A percentile compares a stretch with the other conserved stretches of the same genome.
phyloP scores from a whole-genome alignment of 2,888 invertebrate species.

The Drosophila affinis region DNA sequence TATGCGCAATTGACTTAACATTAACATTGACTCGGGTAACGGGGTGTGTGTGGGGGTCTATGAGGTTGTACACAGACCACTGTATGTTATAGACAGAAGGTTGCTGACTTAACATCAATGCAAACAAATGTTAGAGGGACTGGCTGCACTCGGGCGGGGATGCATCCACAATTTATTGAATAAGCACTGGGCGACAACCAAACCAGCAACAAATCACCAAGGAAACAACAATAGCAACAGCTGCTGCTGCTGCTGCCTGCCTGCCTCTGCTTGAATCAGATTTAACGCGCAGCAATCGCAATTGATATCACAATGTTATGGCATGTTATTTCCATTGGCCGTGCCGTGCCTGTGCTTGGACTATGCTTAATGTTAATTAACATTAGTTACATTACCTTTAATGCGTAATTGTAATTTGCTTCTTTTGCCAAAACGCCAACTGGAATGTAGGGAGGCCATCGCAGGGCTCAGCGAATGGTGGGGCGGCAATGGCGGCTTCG shows the following conservation, averaged over 20 bases:
- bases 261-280: not conserved
- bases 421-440: slow-evolving; percentile 83
- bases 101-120: slow-evolving; percentile 30
- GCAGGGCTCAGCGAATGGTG: slow-evolving; percentile 19
- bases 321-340: not conserved
- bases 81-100: not conserved
- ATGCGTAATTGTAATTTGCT: slow-evolving; percentile 82
- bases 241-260: slow-evolving; percentile 22
- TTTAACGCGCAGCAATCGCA: not conserved
- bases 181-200: slow-evolving; percentile 8
- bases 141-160: slow-evolving; percentile 2
- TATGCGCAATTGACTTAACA: slow-evolving; percentile 57
- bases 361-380: slow-evolving; percentile 33
- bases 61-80: not conserved
- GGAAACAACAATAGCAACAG: slow-evolving; percentile 36
- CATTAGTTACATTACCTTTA: slow-evolving; percentile 79
- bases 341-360: not conserved
- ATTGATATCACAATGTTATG: not conserved
- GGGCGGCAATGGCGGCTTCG: slow-evolving; percentile 24
- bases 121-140: slow-evolving; percentile 9
- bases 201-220: slow-evolving; percentile 24
- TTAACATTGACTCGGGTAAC: not conserved
- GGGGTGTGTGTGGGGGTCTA: not conserved
- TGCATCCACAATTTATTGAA: slow-evolving; percentile 19
- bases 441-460: slow-evolving; percentile 82